A percentile compares a stretch with the other conserved stretches of the same genome.
phyloP scores from a whole-genome alignment of 92 coral and sea anemone genomes.

The Phenganax subtilis region DNA sequence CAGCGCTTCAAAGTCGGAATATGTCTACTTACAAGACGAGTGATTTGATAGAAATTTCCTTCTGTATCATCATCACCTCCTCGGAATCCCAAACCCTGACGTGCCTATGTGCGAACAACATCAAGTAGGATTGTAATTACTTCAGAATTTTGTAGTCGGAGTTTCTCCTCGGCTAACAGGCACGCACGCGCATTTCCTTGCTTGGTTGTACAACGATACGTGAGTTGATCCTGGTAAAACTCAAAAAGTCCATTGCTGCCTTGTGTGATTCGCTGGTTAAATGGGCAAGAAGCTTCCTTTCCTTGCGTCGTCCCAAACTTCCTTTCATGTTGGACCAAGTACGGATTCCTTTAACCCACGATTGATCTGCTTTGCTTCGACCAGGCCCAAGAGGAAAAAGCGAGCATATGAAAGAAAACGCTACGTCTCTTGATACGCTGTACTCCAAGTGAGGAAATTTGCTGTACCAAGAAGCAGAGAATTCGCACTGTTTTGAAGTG shows the following conservation, averaged over 20 bases:
- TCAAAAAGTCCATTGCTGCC: neutral
- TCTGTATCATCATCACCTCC: slow-evolving; percentile 26
- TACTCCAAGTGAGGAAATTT: too few species aligned
- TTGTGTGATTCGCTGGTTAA: slow-evolving; percentile 1
- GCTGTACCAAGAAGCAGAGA: too few species aligned
- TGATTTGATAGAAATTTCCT: slow-evolving; percentile 32
- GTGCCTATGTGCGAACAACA: neutral
- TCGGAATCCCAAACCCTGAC: slow-evolving; percentile 23
- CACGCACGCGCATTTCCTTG: neutral
- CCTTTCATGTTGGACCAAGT: neutral
- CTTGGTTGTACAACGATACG: neutral
- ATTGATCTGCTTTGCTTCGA: neutral
- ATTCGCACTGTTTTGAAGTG: too few species aligned
- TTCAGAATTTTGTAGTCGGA: neutral
- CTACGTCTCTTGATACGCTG: too few species aligned
- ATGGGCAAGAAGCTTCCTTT: neutral
- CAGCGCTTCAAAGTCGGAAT: slow-evolving; percentile 4
- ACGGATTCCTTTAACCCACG: neutral
- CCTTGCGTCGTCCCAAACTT: too few species aligned
- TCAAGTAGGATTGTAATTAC: slow-evolving; percentile 5
- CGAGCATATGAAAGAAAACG: too few species aligned
- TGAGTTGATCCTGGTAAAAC: neutral
- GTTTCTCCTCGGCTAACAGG: neutral
- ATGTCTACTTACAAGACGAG: slow-evolving; percentile 15
- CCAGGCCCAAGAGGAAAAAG: neutral